Evolutionary conservation across 2,797 vertebrate species (phyloP).

Genomic region (Micrastur ruficollis): DNA sequence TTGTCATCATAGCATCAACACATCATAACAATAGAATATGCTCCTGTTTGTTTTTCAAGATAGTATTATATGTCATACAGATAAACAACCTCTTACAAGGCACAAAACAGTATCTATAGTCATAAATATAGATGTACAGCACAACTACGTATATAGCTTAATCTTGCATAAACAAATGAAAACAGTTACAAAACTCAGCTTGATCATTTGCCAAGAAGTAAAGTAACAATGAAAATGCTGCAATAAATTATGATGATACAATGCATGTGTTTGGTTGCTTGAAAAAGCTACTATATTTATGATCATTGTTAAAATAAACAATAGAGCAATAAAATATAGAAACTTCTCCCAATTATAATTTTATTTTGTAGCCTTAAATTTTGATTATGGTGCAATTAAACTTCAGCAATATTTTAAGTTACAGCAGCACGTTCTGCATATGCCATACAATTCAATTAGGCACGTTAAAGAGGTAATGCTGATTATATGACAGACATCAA

Average conservation of each 20-base stretch:
- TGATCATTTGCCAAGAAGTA: neutral
- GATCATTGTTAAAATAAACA: neutral
- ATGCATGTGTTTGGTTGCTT: neutral
- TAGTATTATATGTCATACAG: neutral
- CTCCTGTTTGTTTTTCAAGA: neutral
- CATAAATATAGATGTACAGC: neutral
- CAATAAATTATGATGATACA: neutral
- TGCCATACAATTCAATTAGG: neutral
- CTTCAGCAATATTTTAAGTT: neutral
- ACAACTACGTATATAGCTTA: neutral
- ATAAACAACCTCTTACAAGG: neutral
- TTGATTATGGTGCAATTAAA: neutral
- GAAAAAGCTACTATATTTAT: neutral
- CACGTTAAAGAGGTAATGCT: neutral
- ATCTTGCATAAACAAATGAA: neutral
- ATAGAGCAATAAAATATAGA: neutral
- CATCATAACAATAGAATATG: fast-evolving
- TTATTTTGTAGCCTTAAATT: neutral
- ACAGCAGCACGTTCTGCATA: neutral
- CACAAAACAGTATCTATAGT: neutral
- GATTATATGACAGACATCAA: neutral
- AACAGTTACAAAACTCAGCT: neutral
- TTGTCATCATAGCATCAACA: neutral
- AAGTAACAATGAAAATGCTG: neutral
- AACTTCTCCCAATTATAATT: neutral